Conservation (phyloP, 2,888 invertebrate species). For the Baccha elongata region DNA sequence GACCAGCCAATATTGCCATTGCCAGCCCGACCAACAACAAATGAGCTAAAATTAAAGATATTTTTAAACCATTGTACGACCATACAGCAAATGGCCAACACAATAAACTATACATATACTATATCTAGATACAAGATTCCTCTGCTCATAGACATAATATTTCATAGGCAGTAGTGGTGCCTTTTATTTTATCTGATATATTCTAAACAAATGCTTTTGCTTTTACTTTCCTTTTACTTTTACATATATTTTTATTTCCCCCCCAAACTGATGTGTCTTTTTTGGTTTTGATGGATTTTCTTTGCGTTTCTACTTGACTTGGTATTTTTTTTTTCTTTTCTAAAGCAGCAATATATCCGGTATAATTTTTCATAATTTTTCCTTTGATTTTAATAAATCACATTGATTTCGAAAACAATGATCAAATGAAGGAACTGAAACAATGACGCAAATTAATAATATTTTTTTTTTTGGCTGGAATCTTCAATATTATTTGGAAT, state of each 20-base stretch:
- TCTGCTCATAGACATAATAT: constrained; percentile 36
- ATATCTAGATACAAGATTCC: constrained; percentile 22
- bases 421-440: constrained; percentile 24
- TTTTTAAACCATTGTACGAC: constrained; percentile 66
- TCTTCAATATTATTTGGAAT: neutral
- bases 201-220: constrained; percentile 33
- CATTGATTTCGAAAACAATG: constrained; percentile 27
- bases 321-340: constrained; percentile 1
- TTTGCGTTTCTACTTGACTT: constrained; percentile 29
- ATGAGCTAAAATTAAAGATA: constrained; percentile 66
- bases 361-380: constrained; percentile 5
- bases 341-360: neutral
- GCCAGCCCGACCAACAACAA: constrained; percentile 56
- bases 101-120: constrained; percentile 32
- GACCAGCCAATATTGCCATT: neutral
- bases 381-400: constrained; percentile 24
- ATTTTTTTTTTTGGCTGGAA: neutral
- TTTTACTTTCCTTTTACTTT: constrained; percentile 17
- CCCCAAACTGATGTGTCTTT: constrained; percentile 8
- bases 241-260: neutral
- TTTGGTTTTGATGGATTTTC: constrained; percentile 36
- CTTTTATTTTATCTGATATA: constrained; percentile 35
- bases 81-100: constrained; percentile 40
- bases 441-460: constrained; percentile 27
- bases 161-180: constrained; percentile 17